These are phyloP conservation scores for Phortica okadai DNA, from an alignment of 2,888 invertebrate species.

Conservation along the genomic window DNA sequence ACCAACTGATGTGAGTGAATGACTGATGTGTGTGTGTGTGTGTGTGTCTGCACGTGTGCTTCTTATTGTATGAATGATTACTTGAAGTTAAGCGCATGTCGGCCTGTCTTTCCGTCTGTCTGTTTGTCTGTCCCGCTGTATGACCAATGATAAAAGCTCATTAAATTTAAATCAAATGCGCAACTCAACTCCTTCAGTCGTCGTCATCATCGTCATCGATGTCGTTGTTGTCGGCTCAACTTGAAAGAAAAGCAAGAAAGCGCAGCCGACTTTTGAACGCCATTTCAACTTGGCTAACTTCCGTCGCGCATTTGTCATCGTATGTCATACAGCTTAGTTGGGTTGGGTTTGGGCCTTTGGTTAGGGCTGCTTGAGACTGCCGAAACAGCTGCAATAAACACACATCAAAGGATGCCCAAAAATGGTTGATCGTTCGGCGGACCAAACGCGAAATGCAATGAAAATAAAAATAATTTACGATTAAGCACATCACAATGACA, in stretches of 20 bases:
- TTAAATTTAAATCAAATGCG: slow-evolving; percentile 33
- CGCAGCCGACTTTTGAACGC: slow-evolving; percentile 38
- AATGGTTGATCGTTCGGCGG: slow-evolving; percentile 49
- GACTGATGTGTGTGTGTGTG: not conserved
- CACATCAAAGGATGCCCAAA: slow-evolving; percentile 52
- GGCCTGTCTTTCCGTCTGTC: not conserved
- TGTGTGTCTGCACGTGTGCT: not conserved
- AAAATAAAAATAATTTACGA: slow-evolving; percentile 62
- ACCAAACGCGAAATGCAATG: slow-evolving; percentile 29
- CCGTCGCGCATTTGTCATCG: slow-evolving; percentile 66
- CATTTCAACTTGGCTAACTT: slow-evolving; percentile 44
- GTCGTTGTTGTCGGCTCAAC: not conserved
- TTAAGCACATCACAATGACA: slow-evolving; percentile 45
- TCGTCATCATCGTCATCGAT: not conserved
- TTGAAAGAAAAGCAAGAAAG: slow-evolving; percentile 20
- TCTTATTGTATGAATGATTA: slow-evolving; percentile 23
- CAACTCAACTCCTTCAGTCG: not conserved
- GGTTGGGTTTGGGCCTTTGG: not conserved
- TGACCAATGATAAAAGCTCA: slow-evolving; percentile 26
- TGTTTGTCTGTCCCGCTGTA: not conserved
- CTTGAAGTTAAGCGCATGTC: slow-evolving; percentile 15
- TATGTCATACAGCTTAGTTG: slow-evolving; percentile 48
- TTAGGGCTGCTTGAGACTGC: slow-evolving; percentile 29
- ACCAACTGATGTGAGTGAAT: not conserved
- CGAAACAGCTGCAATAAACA: slow-evolving; percentile 7